phyloP scores from a whole-genome alignment of 2,888 invertebrate species.

The Rhimphoctona megacephalus region DNA sequence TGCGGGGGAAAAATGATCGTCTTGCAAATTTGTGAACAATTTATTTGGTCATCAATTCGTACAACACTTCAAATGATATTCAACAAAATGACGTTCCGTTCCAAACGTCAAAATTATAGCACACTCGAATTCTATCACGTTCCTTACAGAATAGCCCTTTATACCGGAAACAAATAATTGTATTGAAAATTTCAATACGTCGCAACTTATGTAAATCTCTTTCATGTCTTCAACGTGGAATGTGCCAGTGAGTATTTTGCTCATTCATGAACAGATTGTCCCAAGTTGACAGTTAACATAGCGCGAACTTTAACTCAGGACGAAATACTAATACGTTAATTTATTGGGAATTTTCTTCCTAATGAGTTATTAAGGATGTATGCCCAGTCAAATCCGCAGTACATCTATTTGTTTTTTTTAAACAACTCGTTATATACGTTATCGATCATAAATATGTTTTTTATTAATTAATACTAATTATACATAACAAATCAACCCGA shows the following conservation, averaged over 20 bases:
- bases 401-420: too few species aligned
- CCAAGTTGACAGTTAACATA: not conserved
- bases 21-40: constrained; percentile 71
- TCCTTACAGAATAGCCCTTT: constrained; percentile 82
- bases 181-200: constrained; percentile 62
- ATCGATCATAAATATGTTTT: too few species aligned
- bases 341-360: too few species aligned
- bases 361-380: too few species aligned
- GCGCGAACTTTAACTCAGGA: not conserved
- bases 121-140: constrained; percentile 83
- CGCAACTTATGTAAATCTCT: constrained; percentile 18
- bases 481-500: too few species aligned
- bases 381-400: too few species aligned
- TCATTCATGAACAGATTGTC: not conserved
- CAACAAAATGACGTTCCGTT: constrained; percentile 68
- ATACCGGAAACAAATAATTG: constrained; percentile 63
- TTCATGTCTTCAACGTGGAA: constrained; percentile 23
- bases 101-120: constrained; percentile 75
- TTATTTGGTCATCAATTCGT: constrained; percentile 71
- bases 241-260: not conserved
- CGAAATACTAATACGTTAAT: not conserved
- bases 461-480: too few species aligned
- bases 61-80: constrained; percentile 69
- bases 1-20: constrained; percentile 72
- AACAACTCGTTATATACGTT: too few species aligned